phyloP scores from a whole-genome alignment of 2,797 vertebrate genomes.

The Odontamblyopus lacepedii region DNA sequence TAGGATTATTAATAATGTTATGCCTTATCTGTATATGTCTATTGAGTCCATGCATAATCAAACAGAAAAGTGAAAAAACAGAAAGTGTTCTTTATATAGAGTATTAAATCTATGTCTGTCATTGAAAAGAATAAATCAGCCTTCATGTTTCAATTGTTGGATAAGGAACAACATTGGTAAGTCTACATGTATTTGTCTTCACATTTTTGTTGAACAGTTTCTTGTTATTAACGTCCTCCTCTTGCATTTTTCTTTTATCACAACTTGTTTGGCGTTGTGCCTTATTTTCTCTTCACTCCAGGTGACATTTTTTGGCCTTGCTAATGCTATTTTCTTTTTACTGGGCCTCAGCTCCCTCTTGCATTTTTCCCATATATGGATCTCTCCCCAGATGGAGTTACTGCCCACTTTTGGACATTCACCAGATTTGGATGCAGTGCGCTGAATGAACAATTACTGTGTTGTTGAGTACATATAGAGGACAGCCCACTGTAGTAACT shows the following conservation, averaged over 20 bases:
- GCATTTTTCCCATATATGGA: slow-evolving; percentile 73
- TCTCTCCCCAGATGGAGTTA: slow-evolving; percentile 58
- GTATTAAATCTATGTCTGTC: neutral
- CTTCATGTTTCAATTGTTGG: slow-evolving; percentile 10
- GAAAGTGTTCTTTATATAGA: neutral
- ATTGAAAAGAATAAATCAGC: neutral
- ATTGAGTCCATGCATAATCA: neutral
- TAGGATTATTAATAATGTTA: neutral
- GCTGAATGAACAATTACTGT: slow-evolving; percentile 50
- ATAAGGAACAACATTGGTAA: slow-evolving; percentile 7
- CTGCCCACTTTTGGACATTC: slow-evolving; percentile 61
- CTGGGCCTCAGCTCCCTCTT: slow-evolving; percentile 45
- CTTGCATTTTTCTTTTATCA: slow-evolving; percentile 45
- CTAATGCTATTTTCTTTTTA: slow-evolving; percentile 51
- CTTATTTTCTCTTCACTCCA: slow-evolving; percentile 49
- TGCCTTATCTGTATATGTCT: neutral
- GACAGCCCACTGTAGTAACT: slow-evolving; percentile 24
- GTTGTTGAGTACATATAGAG: slow-evolving; percentile 54
- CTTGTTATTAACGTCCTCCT: slow-evolving; percentile 12
- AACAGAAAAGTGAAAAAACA: neutral
- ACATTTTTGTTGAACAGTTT: slow-evolving; percentile 16
- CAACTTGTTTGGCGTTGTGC: slow-evolving; percentile 37
- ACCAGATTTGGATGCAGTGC: slow-evolving; percentile 59
- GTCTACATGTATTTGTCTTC: neutral
- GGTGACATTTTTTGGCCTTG: slow-evolving; percentile 64